A percentile compares a stretch with the other conserved stretches of the same genome.
phyloP scores from a whole-genome alignment of 1,140 invertebrate species.

The Pissodes strobi region DNA sequence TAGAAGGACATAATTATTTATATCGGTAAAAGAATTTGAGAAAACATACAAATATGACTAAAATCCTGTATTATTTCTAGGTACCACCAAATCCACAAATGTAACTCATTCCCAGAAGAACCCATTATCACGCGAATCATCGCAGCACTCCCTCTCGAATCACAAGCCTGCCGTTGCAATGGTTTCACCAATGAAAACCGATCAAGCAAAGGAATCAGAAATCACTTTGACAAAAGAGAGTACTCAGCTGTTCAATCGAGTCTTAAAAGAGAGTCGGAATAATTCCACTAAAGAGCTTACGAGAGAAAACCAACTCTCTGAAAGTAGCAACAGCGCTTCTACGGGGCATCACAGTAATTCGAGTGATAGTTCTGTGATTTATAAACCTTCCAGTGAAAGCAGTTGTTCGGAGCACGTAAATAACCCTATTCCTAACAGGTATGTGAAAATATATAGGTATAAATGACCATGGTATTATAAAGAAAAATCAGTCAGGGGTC shows the following conservation, averaged over 20 bases:
- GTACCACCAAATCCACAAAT: conserved; percentile 33
- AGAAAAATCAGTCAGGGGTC: no score
- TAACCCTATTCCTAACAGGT: conserved; percentile 58
- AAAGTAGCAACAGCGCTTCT: conserved; percentile 52
- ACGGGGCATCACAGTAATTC: conserved; percentile 64
- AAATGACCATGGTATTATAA: no score
- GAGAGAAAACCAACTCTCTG: conserved; percentile 33
- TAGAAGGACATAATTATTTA: no score
- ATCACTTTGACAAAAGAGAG: not conserved
- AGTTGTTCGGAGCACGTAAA: conserved; percentile 59
- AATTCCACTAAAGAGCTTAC: conserved; percentile 1
- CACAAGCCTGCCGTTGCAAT: conserved; percentile 67
- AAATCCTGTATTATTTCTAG: no score
- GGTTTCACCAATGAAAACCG: conserved; percentile 72
- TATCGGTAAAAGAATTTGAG: no score
- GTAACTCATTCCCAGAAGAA: conserved; percentile 8
- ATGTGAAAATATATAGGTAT: conserved; percentile 50
- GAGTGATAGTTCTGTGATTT: conserved; percentile 70
- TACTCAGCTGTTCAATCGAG: conserved; percentile 10
- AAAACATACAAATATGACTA: no score
- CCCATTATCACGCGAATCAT: conserved; percentile 47
- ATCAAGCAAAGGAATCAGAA: conserved; percentile 32
- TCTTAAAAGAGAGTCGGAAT: conserved; percentile 2
- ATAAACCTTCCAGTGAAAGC: conserved; percentile 69
- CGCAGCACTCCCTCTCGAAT: conserved; percentile 44